Evolutionary conservation across 2,888 invertebrate genomes (phyloP).

Genomic region (Cataglyphis livida): DNA sequence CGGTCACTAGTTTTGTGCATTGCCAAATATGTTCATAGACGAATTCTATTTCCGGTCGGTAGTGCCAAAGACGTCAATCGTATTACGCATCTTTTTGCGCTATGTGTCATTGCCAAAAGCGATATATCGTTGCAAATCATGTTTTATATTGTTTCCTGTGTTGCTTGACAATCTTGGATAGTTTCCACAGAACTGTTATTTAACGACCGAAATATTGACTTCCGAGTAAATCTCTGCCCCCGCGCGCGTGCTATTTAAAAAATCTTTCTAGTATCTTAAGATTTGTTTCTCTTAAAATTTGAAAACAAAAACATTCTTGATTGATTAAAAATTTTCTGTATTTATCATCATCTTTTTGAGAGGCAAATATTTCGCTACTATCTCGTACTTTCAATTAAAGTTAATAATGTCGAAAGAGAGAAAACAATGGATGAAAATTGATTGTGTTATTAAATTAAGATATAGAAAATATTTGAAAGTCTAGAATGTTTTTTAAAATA

Average conservation of each 20-base stretch:
- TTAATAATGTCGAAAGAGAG: not conserved
- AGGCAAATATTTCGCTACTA: not conserved
- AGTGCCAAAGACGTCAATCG: conserved; percentile 28
- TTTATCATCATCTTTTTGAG: not conserved
- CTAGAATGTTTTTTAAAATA: not conserved
- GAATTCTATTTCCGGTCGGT: conserved; percentile 21
- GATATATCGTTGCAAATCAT: not conserved
- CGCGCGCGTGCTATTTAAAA: conserved; percentile 2
- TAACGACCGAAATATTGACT: conserved; percentile 22
- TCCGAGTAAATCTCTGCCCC: not conserved
- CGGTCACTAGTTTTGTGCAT: conserved; percentile 13
- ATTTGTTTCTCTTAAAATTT: conserved; percentile 3
- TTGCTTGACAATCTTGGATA: conserved; percentile 18
- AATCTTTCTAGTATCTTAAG: conserved; percentile 8
- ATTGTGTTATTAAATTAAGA: not conserved
- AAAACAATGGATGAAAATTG: not conserved
- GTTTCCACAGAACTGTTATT: conserved; percentile 26
- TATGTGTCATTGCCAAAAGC: conserved; percentile 16
- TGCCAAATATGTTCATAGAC: conserved; percentile 36
- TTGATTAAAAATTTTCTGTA: not conserved
- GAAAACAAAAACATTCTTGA: not conserved
- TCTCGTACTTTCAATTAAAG: not conserved
- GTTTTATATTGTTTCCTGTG: not conserved
- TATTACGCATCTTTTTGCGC: conserved; percentile 14
- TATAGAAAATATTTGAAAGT: conserved; percentile 5